Evolutionary conservation across 1,140 invertebrate genomes (phyloP).

Genomic region (Bombus pascuorum): DNA sequence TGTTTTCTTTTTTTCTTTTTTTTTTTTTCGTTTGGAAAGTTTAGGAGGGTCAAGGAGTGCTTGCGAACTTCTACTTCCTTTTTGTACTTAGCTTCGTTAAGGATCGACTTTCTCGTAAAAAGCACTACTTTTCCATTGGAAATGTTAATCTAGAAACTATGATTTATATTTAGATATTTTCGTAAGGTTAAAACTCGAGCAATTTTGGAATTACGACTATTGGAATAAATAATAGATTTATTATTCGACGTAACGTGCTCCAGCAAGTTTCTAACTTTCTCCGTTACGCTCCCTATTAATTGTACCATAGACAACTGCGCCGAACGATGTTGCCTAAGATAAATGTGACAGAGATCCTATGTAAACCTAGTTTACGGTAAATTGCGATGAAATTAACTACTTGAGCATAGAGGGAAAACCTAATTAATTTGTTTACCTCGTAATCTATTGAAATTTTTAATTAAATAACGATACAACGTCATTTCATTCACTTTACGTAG

Average conservation of each 20-base stretch:
- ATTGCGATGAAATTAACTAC: slow-evolving; percentile 18
- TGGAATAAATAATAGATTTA: neutral
- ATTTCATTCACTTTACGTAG: neutral
- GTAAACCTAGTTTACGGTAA: slow-evolving; percentile 12
- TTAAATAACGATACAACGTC: neutral
- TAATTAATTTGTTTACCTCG: slow-evolving; percentile 16
- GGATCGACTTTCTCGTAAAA: neutral
- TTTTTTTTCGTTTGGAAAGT: neutral
- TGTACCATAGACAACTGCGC: neutral
- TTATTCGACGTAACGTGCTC: neutral
- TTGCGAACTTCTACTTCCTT: too few relatives aligned
- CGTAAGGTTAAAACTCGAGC: neutral
- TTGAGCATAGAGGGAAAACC: neutral
- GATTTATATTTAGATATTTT: neutral
- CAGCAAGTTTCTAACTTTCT: slow-evolving; percentile 6
- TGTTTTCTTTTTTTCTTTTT: too few relatives aligned
- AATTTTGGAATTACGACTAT: neutral
- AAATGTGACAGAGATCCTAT: slow-evolving; percentile 11
- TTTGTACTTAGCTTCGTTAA: neutral
- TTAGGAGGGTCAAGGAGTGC: neutral
- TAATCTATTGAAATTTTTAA: neutral
- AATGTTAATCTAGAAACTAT: neutral
- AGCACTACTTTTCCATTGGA: too few relatives aligned
- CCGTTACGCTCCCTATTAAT: slow-evolving; percentile 13
- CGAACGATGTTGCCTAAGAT: slow-evolving; percentile 13